Evolutionary conservation across 2,797 vertebrate genomes (phyloP).

Genomic region (Spea hammondii): DNA sequence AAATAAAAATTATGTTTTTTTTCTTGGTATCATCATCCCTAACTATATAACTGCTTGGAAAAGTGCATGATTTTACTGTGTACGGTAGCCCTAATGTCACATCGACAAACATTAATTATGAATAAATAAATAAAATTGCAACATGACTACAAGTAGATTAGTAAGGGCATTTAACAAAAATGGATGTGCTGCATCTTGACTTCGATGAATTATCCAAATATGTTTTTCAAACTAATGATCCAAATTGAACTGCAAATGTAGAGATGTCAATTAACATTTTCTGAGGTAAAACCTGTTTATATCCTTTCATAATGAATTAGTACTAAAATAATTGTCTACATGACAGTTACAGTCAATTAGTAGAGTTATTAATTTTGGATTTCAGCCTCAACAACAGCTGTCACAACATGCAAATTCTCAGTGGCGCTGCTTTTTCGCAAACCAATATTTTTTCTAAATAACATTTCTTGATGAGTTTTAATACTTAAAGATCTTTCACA

Average conservation of each 20-base stretch:
- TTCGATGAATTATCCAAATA: constrained; percentile 36
- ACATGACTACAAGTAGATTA: not conserved
- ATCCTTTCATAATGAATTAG: constrained; percentile 34
- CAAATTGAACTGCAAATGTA: constrained; percentile 11
- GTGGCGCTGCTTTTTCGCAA: not conserved
- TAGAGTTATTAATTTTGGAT: constrained; percentile 42
- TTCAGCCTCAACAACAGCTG: constrained; percentile 23
- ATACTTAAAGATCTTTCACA: no score
- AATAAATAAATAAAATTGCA: not conserved
- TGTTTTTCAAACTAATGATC: constrained; percentile 38
- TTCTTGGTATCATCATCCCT: no score
- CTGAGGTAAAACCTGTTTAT: constrained; percentile 24
- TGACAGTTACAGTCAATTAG: constrained; percentile 44
- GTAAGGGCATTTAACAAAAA: constrained; percentile 5
- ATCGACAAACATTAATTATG: not conserved
- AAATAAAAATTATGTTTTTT: no score
- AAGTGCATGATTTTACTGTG: not conserved
- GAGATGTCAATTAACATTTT: constrained; percentile 37
- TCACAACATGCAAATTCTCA: constrained; percentile 5
- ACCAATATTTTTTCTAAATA: constrained; percentile 12
- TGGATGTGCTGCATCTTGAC: constrained; percentile 9
- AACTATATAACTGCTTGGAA: constrained; percentile 15
- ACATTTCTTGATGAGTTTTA: constrained; percentile 15
- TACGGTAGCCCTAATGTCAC: not conserved
- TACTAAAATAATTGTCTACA: constrained; percentile 33